These are phyloP conservation scores for Eupithecia vulgata DNA, from an alignment of 2,888 invertebrate species.

Conservation along the genomic window DNA sequence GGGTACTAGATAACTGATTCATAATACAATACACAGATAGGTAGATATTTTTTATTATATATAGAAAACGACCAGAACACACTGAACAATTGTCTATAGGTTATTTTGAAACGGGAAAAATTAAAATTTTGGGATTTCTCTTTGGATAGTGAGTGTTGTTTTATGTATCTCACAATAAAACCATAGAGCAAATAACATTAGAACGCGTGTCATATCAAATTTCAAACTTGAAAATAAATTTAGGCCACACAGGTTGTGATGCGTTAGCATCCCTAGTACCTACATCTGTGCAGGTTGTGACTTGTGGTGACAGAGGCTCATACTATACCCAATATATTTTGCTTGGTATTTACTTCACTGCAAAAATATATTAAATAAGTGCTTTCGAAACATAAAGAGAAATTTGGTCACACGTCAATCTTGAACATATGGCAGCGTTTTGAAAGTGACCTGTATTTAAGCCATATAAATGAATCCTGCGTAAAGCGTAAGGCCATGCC, in stretches of 20 bases:
- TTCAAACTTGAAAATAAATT: not conserved
- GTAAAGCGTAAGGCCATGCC: constrained; percentile 71
- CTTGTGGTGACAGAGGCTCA: not conserved
- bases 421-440: constrained; percentile 76
- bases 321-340: not conserved
- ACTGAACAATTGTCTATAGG: too few species aligned
- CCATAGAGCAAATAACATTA: constrained; percentile 51
- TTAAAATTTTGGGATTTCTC: not conserved
- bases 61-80: too few species aligned
- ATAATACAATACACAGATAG: too few species aligned
- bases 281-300: too few species aligned
- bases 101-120: not conserved
- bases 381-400: constrained; percentile 55
- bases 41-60: too few species aligned
- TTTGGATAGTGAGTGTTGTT: not conserved
- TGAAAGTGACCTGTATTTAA: constrained; percentile 79
- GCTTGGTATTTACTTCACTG: not conserved
- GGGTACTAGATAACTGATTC: too few species aligned
- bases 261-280: too few species aligned
- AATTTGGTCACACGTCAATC: constrained; percentile 77
- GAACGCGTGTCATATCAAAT: constrained; percentile 20
- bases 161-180: constrained; percentile 10
- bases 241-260: not conserved
- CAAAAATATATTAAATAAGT: not conserved
- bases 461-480: constrained; percentile 77